Evolutionary conservation across 2,797 vertebrate species (phyloP), one percentile per base, ranked within the genome.

Genomic region (Sebastes minor): DNA sequence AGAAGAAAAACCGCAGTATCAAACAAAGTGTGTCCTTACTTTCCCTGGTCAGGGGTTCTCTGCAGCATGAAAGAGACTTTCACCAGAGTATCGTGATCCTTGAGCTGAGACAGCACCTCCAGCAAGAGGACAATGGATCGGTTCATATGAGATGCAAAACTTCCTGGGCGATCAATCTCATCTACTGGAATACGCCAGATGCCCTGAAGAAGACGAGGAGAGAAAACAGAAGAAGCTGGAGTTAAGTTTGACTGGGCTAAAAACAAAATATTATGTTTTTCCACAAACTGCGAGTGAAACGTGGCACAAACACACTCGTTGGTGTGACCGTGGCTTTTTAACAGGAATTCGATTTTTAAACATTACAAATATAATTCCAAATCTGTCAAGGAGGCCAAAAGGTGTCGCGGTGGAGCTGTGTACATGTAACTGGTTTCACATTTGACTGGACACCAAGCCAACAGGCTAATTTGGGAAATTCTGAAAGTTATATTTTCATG

Each of bases 131-230:
- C 98, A 70, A 99, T 97, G 78, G 99, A 99, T 89, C 98, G 96
- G 96, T 99, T 99, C 98, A 99, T 99, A 97, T 99, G 99, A 95
- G 97, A 99, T 27, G 98, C 98, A 59, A 99, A 99, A 94, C 99
- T 99, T 93, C 98, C 99, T 0, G 98, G 98, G 71, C 98, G 97
- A 96, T 99, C 98, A 27, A 99, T 99, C 95, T 99, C 99, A 95
- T 99, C 99, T 95, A 99, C 98, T 76, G 98, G 99, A 94, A 99
- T 99, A 88, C 98, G 97, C 98, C 99, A 99, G 96, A 99, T 99
- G 95, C 99, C 99, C 99, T 99, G 87, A 16, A 80, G 84, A 68
- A 6, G 28, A 52, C 4, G 11, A 66, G 53, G 42, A 67, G 25
- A 33, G 4, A 18, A 35, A 33, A 52, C 8, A 35, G 49, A 10